Evolutionary conservation across 2,113 vertebrate species (phyloP), one percentile per base, ranked within the genome.

Genomic region (Rutilus rutilus): DNA sequence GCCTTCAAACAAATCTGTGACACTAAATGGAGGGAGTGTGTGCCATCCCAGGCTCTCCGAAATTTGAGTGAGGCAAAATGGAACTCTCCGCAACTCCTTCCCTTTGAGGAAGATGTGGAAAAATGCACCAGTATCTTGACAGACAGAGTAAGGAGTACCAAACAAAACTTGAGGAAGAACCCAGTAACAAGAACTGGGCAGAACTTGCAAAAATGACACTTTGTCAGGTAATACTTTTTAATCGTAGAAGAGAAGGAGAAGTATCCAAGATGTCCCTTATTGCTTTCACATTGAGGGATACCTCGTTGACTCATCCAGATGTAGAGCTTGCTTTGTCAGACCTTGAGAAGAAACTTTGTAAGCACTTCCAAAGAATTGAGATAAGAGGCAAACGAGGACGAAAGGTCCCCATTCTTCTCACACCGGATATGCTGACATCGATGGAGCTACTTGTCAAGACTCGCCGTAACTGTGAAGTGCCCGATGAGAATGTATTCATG

Each of bases 361-460:
- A 81, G n/a, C 33, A 84, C 39, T 84, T 88, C 33, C 57, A 50
- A 0, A 54, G 85, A 30, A 69, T 89, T 21, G 74, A 75, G 30
- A 73, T 83, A 27, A 86, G n/a, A 84, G 85, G 85, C 23, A 86
- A 86, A 73, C 47, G 39, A 17, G 85, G 65, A 25, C 21, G 65
- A 47, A 86, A 88, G 23, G 85, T 88, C 76, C 86, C 86, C 65
- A 73, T 89, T 57, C 78, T 90, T 14, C 71, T 90, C 39, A 88
- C 83, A 54, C 88, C 78, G 0, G 75, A 42, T 45, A 59, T 73
- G 52, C 1, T 76, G 74, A 30, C 42, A 52, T 76, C 74, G 23
- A 50, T 76, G 73, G 67, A 71, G 73, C 27, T 76, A 10, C 73
- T 76, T 23, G 73, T 50, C 10, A 50, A 27, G 42, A 47, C n/a